Evolutionary conservation across 2,797 vertebrate species (phyloP), one percentile per base, ranked within the genome.

Genomic region (Hemitrygon akajei): DNA sequence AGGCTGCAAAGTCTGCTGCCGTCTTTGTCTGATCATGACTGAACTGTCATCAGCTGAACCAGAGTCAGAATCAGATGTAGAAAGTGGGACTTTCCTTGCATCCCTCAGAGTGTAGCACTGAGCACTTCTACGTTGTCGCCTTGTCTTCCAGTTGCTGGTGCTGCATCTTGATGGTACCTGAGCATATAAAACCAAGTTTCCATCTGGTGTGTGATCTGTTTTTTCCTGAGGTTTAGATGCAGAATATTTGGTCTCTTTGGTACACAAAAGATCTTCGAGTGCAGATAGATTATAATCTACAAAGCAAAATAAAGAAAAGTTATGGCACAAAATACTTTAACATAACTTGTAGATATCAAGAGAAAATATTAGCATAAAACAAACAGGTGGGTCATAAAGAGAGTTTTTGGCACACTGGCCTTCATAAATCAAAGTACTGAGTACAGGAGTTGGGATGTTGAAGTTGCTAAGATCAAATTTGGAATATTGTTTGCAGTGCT

Each of bases 61-160:
- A 93, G 97, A 97, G 94, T 99, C 99, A 0, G 98, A 99, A 95
- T 99, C 99, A 0, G 99, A 99, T 12, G 98, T 98, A 94, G 98
- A 99, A 3, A 98, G 96, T 95, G 98, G 98, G 12, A 98, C 97
- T 95, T 97, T 98, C 91, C 97, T 97, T 0, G 98, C 98, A 95
- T 99, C 98, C 95, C 98, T 97, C 94, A 98, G 95, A 0, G 98
- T 98, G 94, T 98, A 98, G 89, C 97, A 96, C 94, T 98, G 98
- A 3, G 97, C 97, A 56, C 96, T 97, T 95, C 97, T 97, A 80
- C 97, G 97, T 6, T 97, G 96, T 0, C 96, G 96, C 11, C 97
- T 96, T 0, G 97, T 96, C 95, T 97, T 98, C 95, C 96, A 98
- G 94, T 97, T 96, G 12, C 96, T 96, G 63, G 96, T 91, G 18